These are phyloP conservation scores for Sesamia inferens DNA, from an alignment of 2,888 invertebrate genomes.

Conservation along the genomic window DNA sequence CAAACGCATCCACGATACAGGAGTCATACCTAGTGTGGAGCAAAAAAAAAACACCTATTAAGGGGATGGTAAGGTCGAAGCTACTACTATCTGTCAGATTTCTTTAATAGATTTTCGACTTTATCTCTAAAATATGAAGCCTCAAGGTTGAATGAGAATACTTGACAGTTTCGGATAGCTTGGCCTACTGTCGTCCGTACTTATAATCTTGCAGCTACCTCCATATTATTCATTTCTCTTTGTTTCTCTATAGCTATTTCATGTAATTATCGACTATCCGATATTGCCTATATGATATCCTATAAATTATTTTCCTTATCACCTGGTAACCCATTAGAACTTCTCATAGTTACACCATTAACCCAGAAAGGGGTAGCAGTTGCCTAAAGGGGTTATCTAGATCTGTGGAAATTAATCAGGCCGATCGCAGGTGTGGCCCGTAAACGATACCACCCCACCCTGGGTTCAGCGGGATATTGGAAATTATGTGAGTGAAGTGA, in stretches of 20 bases:
- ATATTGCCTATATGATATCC: neutral
- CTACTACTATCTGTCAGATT: too few relatives aligned
- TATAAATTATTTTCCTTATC: neutral
- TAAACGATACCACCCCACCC: conserved; percentile 52
- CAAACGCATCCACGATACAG: too few relatives aligned
- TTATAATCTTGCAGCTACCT: neutral
- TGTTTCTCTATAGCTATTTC: neutral
- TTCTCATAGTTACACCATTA: conserved; percentile 44
- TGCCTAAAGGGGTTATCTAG: conserved; percentile 53
- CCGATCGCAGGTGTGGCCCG: conserved; percentile 67
- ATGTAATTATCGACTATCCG: neutral
- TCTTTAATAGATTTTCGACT: too few relatives aligned
- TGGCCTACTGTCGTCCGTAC: neutral
- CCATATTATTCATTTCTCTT: neutral
- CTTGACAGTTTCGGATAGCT: too few relatives aligned
- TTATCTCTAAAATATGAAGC: too few relatives aligned
- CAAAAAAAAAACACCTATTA: too few relatives aligned
- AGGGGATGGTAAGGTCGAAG: too few relatives aligned
- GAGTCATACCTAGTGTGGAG: too few relatives aligned
- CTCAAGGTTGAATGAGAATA: too few relatives aligned
- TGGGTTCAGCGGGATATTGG: neutral
- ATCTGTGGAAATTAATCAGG: conserved; percentile 52
- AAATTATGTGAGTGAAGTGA: conserved; percentile 16
- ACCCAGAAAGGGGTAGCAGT: conserved; percentile 51
- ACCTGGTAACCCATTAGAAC: conserved; percentile 1